Conservation (phyloP, 2,888 invertebrate species). For the Ormyrus rosae region DNA sequence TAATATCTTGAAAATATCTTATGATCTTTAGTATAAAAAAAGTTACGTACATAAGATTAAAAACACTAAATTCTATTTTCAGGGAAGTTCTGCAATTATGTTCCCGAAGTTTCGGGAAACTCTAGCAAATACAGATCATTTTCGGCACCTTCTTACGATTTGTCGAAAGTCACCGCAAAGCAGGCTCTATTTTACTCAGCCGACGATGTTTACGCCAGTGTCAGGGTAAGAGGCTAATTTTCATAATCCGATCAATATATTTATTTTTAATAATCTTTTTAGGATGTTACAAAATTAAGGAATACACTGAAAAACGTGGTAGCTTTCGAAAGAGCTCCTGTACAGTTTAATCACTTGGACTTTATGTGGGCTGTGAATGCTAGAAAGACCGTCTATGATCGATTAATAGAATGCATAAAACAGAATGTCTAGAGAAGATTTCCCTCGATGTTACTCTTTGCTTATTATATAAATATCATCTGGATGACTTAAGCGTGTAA, state of each 20-base stretch:
- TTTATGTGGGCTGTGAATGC: constrained; percentile 15
- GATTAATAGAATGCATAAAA: background rate
- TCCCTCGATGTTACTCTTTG: too few species aligned
- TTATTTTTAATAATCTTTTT: background rate
- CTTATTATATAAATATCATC: too few species aligned
- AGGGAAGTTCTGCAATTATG: constrained; percentile 5
- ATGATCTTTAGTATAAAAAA: background rate
- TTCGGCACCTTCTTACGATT: constrained; percentile 12
- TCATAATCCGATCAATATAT: background rate
- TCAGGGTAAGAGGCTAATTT: background rate
- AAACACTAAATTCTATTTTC: background rate
- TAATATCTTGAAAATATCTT: background rate
- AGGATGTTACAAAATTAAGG: constrained; percentile 9
- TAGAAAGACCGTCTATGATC: background rate
- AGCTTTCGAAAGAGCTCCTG: constrained; percentile 5
- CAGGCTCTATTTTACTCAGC: constrained; percentile 24
- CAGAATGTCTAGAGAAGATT: too few species aligned
- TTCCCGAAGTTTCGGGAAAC: background rate
- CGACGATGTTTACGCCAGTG: background rate
- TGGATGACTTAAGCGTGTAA: too few species aligned
- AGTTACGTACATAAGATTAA: background rate
- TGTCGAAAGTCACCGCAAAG: constrained; percentile 21
- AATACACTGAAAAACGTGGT: constrained; percentile 24
- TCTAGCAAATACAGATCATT: background rate
- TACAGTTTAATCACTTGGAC: constrained; percentile 23